Base-by-base conservation (phyloP, 1,140 invertebrate species). In the Melanaphis sacchari region DNA sequence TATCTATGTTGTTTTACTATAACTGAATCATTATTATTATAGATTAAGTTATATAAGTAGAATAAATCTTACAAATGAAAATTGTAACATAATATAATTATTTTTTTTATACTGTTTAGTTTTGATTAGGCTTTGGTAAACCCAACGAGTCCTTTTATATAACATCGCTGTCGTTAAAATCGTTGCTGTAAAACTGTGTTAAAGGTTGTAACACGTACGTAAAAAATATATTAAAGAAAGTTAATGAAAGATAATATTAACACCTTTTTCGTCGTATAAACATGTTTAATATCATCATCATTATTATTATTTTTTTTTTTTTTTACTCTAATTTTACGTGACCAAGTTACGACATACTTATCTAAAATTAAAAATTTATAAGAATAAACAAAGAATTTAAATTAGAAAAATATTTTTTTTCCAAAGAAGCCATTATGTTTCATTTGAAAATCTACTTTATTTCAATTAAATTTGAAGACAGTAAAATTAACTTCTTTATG, bases 211-310 rank as follows among this genome's bases (percentile, higher is more conserved):
- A 66, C 59, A 66, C 59, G 59, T 66, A n/a, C 59, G 59, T 66
- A 66, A 66, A 66, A 66, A 66, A 66, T 66, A 66, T 66, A 66
- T 66, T 66, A 66, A 66, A 66, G 59, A 66, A 66, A 66, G 59
- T 66, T 66, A 66, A 66, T 66, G 59, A 66, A 66, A 66, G 59
- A 66, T 66, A n/a, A 66, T 66, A 66, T 66, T 66, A n/a, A 66
- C 59, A 31, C 15, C 59, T 66, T 66, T 66, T 66, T 66, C 59
- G 11, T n/a, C 59, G 31, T 15, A 66, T 66, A 66, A 66, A 66
- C 59, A n/a, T 66, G 59, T 66, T 66, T 66, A 66, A 31, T 59
- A 59, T 59, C 54, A 59, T 59, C 31, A 59, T 59, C n/a, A 59
- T 59, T 66, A 9, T 66, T n/a, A n/a, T n/a, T n/a, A n/a, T n/a